Evolutionary conservation across 2,113 vertebrate genomes (phyloP), one percentile per base, ranked within the genome.

Genomic region (Pteruthius melanotis): DNA sequence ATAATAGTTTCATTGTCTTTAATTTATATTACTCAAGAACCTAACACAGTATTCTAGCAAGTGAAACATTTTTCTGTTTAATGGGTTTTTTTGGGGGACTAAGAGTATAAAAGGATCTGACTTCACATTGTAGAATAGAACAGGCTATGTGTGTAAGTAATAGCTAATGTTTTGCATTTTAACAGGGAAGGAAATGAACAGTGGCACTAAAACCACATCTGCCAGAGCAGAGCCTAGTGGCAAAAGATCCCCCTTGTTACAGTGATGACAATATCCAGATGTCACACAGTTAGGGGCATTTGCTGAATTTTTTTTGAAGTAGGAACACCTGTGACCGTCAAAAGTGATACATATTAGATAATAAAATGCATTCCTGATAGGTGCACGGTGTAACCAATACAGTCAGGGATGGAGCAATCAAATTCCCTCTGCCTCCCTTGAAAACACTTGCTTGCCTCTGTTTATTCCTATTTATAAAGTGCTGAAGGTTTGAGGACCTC

Each of bases 231-330:
- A 96, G 89, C 56, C 75, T 57, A 22, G 81, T 95, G 83, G 95
- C 93, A 76, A 97, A 97, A 96, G 89, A 80, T 89, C 33, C 72
- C 87, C 89, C 82, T 97, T 89, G 71, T 95, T 96, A 88, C 92
- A 87, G 77, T 61, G 52, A 26, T 95, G 96, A 94, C 92, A 91
- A 82, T 37, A 90, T 69, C 94, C 92, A 97, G 85, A 95, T 97
- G 93, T 95, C 94, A 90, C 95, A 80, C 91, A 89, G 96, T 96
- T 91, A 97, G 92, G 91, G 93, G 94, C 60, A 40, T 93, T 94
- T 94, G 92, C 87, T 92, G 76, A 97, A 95, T 92, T 83, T 80
- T 90, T 93, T 95, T 13, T 89, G 89, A 94, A 82, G 61, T 35
- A 91, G 85, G 80, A 97, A 91, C 80, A 96, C 89, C 91, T 91